Percentiles rank a stretch among this genome's conserved stretches.
phyloP scores from a whole-genome alignment of 2,888 invertebrate genomes.

The Perdita meconis region DNA sequence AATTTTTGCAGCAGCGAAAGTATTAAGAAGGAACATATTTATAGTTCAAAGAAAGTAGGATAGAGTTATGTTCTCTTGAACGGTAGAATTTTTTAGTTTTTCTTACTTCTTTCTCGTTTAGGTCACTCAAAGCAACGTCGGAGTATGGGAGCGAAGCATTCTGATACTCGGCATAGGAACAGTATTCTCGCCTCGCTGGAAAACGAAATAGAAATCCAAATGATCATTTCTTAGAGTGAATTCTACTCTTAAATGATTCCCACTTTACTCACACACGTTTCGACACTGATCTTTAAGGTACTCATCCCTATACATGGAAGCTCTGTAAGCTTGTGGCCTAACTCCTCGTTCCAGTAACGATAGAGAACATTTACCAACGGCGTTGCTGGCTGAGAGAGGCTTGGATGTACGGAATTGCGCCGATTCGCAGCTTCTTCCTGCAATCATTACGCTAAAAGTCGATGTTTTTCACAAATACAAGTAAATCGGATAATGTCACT shows the following conservation, averaged over 20 bases:
- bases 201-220: neutral
- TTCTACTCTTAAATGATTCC: too few relatives aligned
- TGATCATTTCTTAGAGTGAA: neutral
- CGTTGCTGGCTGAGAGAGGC: constrained; percentile 81
- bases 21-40: too few relatives aligned
- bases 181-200: constrained; percentile 86
- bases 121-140: constrained; percentile 84
- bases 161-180: constrained; percentile 91
- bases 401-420: constrained; percentile 77
- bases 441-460: neutral
- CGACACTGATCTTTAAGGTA: constrained; percentile 94
- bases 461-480: too few relatives aligned
- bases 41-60: too few relatives aligned
- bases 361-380: constrained; percentile 88
- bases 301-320: constrained; percentile 90
- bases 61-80: too few relatives aligned
- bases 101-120: constrained; percentile 74
- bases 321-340: constrained; percentile 91
- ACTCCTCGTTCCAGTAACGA: constrained; percentile 90
- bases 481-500: too few relatives aligned
- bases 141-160: constrained; percentile 89
- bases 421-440: constrained; percentile 76
- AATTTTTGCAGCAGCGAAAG: too few relatives aligned
- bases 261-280: constrained; percentile 86
- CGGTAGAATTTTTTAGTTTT: too few relatives aligned